phyloP scores from a whole-genome alignment of 2,797 vertebrate species.

The Denticeps clupeoides region DNA sequence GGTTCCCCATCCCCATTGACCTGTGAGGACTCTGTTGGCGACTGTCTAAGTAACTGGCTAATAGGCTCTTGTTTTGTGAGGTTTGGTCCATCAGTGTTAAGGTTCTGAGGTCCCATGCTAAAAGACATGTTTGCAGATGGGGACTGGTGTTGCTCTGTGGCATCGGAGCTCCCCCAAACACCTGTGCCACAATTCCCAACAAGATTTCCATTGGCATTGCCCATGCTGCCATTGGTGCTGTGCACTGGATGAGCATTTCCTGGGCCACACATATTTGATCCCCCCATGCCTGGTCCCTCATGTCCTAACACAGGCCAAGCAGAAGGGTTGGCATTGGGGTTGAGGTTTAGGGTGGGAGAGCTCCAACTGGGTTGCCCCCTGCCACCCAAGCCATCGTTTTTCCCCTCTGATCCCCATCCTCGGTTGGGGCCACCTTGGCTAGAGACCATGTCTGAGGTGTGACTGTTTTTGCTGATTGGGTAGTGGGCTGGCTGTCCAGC shows the following conservation, averaged over 20 bases:
- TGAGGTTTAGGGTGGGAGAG: constrained; percentile 76
- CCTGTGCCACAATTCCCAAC: constrained; percentile 48
- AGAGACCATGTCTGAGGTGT: constrained; percentile 63
- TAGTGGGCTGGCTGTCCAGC: constrained; percentile 82
- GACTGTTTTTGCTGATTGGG: constrained; percentile 74
- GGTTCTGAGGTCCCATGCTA: constrained; percentile 78
- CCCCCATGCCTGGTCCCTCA: constrained; percentile 65
- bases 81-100: constrained; percentile 81
- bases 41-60: constrained; percentile 66
- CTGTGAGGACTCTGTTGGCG: constrained; percentile 74
- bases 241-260: constrained; percentile 51
- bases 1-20: constrained; percentile 58
- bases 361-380: constrained; percentile 79
- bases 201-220: constrained; percentile 65
- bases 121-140: constrained; percentile 77
- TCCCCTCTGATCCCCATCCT: constrained; percentile 76
- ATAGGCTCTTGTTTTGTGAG: constrained; percentile 60
- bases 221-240: constrained; percentile 56
- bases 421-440: constrained; percentile 73
- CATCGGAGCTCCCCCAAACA: constrained; percentile 75
- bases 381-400: constrained; percentile 76
- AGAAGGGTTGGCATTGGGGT: constrained; percentile 77
- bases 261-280: constrained; percentile 70
- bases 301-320: constrained; percentile 81
- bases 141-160: constrained; percentile 71